Percentiles rank a stretch among this genome's conserved stretches.
These are phyloP conservation scores for Varanus komodoensis DNA, from an alignment of 2,113 vertebrate genomes.

Conservation along the genomic window DNA sequence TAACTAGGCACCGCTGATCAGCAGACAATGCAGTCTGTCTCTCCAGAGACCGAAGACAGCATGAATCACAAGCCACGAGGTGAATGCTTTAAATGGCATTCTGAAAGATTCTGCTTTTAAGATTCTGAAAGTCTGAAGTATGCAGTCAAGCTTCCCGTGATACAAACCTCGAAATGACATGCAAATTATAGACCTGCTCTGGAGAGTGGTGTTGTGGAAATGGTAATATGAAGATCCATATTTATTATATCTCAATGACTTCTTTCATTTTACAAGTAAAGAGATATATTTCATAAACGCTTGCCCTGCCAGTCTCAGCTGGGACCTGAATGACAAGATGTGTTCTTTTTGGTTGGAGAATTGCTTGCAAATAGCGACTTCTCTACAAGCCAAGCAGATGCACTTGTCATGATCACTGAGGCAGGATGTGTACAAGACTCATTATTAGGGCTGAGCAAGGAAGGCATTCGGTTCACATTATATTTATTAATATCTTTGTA, in stretches of 20 bases:
- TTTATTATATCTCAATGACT: constrained; percentile 25
- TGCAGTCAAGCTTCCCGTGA: neutral
- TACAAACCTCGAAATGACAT: constrained; percentile 15
- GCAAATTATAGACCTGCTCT: constrained; percentile 22
- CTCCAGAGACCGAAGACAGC: neutral
- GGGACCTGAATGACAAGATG: constrained; percentile 7
- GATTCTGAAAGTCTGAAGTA: neutral
- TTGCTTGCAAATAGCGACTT: neutral
- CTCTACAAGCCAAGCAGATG: neutral
- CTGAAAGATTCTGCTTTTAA: neutral
- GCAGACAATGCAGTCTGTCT: neutral
- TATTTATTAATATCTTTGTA: too few species aligned
- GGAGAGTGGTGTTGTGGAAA: constrained; percentile 26
- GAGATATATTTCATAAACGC: constrained; percentile 19
- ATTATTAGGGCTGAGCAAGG: too few species aligned
- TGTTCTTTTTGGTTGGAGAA: constrained; percentile 1
- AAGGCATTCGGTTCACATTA: too few species aligned
- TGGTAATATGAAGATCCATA: constrained; percentile 25
- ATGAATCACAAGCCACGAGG: neutral
- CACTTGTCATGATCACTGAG: neutral
- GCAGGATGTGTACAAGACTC: neutral
- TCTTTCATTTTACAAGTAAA: constrained; percentile 24
- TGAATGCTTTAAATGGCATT: neutral
- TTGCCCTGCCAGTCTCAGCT: neutral
- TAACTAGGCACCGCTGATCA: neutral